phyloP scores from a whole-genome alignment of 2,888 invertebrate species.

The Hyles lineata region DNA sequence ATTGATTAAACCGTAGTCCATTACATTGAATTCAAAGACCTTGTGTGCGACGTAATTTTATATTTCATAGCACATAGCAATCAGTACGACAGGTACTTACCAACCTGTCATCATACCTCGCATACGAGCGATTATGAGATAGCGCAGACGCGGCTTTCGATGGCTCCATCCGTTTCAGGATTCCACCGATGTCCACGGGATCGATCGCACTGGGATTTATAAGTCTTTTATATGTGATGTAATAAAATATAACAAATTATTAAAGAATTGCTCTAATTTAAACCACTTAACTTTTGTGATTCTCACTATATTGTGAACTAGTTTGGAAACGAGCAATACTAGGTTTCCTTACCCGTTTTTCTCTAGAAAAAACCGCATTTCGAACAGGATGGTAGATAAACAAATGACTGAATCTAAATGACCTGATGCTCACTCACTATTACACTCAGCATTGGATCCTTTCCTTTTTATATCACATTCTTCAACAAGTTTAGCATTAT shows the following conservation, averaged over 20 bases:
- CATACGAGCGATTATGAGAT: slow-evolving; percentile 57
- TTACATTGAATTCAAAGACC: background rate
- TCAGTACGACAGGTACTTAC: background rate
- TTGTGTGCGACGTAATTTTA: background rate
- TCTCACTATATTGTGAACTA: too few species aligned
- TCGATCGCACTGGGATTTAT: background rate
- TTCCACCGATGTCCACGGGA: background rate
- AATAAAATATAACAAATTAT: background rate
- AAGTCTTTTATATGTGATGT: background rate
- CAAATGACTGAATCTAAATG: too few species aligned
- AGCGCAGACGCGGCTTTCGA: slow-evolving; percentile 48
- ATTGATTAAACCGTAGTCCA: too few species aligned
- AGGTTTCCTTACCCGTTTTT: too few species aligned
- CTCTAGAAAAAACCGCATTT: too few species aligned
- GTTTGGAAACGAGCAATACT: too few species aligned
- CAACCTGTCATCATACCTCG: slow-evolving; percentile 15
- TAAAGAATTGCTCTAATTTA: background rate
- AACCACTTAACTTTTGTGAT: too few species aligned
- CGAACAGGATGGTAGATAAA: too few species aligned
- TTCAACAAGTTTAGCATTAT: too few species aligned
- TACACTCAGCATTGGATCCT: too few species aligned
- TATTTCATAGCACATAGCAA: background rate
- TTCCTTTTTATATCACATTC: too few species aligned
- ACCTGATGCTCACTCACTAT: too few species aligned
- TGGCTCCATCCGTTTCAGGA: background rate